Evolutionary conservation across 2,113 vertebrate genomes (phyloP).

Genomic region (Calyptomena viridis): DNA sequence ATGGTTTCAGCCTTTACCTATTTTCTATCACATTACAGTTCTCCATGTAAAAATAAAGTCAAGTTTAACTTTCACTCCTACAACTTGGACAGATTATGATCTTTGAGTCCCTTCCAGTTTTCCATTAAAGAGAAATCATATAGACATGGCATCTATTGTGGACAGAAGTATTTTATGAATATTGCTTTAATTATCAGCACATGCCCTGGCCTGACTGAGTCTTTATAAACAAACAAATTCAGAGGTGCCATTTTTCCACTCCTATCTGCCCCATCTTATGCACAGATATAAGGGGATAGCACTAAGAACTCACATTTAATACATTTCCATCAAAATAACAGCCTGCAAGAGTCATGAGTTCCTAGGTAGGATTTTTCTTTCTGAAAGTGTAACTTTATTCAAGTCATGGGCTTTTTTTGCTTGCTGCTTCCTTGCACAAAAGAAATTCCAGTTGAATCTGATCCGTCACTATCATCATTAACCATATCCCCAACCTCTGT

Average conservation of each 20-base stretch:
- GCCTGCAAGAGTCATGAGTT: background rate
- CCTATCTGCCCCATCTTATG: background rate
- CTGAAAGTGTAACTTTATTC: background rate
- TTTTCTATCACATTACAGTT: background rate
- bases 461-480: background rate
- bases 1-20: background rate
- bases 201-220: background rate
- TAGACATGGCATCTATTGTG: background rate
- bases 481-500: background rate
- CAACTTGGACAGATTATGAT: background rate
- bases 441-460: background rate
- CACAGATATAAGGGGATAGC: background rate
- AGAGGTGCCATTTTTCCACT: background rate
- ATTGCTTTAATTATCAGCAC: background rate
- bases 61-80: background rate
- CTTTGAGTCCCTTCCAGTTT: background rate
- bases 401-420: background rate
- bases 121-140: background rate
- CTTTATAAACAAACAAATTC: background rate
- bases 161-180: background rate
- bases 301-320: background rate
- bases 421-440: background rate
- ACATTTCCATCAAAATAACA: background rate
- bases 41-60: background rate
- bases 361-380: background rate